Percentiles rank a stretch among this genome's conserved stretches.
Conservation (phyloP, 2,113 vertebrate genomes). For the Chaetorhynchus papuensis region DNA sequence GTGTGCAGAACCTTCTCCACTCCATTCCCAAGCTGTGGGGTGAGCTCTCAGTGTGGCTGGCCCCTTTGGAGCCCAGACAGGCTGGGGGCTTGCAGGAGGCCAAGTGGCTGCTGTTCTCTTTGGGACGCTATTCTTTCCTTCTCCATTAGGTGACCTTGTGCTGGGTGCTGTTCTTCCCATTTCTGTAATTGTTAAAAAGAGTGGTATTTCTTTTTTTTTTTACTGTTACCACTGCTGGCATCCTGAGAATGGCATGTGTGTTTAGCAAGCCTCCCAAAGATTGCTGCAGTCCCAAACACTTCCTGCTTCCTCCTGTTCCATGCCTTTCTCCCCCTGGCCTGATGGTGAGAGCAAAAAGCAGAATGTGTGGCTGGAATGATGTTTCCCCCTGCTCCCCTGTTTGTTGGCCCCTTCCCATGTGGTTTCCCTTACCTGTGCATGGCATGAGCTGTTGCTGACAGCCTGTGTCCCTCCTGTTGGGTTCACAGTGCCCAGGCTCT, state of each 20-base stretch:
- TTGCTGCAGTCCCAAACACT: background rate
- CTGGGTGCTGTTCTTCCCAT: background rate
- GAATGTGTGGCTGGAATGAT: background rate
- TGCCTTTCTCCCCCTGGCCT: background rate
- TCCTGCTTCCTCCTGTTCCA: background rate
- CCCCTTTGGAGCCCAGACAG: rapidly evolving
- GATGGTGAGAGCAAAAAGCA: background rate
- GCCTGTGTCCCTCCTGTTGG: background rate
- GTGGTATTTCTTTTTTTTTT: background rate
- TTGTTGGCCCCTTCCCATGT: background rate
- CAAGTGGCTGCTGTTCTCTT: background rate
- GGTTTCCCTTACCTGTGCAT: background rate
- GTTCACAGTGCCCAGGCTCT: background rate
- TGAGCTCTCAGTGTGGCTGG: rapidly evolving
- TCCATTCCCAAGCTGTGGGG: rapidly evolving
- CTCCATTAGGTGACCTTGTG: background rate
- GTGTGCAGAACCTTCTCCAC: background rate
- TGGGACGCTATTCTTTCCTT: background rate
- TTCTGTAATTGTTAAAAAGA: background rate
- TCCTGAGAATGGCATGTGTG: background rate
- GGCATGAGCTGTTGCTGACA: background rate
- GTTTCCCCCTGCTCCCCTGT: background rate
- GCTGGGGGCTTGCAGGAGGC: background rate
- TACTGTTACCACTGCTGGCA: background rate
- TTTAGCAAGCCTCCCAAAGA: background rate